These are phyloP conservation scores for Platysternon megacephalum DNA, from an alignment of 2,113 vertebrate genomes.

Conservation along the genomic window DNA sequence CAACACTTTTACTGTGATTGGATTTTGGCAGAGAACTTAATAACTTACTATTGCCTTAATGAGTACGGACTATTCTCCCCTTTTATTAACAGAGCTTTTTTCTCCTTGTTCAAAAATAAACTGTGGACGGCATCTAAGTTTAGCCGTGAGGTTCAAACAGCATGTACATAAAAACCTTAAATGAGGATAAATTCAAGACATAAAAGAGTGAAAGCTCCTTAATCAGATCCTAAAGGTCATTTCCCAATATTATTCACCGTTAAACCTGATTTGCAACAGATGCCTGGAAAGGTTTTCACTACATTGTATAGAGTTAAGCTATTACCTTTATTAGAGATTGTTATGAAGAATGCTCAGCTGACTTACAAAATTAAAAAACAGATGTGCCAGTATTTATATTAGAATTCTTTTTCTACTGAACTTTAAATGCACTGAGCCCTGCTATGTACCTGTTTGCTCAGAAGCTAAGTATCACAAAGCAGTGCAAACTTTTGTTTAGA, in stretches of 20 bases:
- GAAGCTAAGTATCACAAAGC: background rate
- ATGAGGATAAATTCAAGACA: background rate
- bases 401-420: background rate
- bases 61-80: rapidly evolving
- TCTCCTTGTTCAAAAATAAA: background rate
- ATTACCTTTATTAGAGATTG: background rate
- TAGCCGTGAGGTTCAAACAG: background rate
- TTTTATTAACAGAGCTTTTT: background rate
- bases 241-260: background rate
- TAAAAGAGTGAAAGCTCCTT: background rate
- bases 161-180: background rate
- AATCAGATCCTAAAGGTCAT: background rate
- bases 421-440: background rate
- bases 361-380: background rate
- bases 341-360: background rate
- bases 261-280: background rate
- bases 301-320: background rate
- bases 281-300: background rate
- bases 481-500: background rate
- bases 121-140: background rate
- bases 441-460: background rate
- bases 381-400: background rate
- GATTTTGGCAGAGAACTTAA: background rate
- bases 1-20: background rate
- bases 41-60: background rate